Percentiles rank a stretch among this genome's conserved stretches.
phyloP scores from a whole-genome alignment of 1,140 invertebrate genomes.

The Danaus melanippus region DNA sequence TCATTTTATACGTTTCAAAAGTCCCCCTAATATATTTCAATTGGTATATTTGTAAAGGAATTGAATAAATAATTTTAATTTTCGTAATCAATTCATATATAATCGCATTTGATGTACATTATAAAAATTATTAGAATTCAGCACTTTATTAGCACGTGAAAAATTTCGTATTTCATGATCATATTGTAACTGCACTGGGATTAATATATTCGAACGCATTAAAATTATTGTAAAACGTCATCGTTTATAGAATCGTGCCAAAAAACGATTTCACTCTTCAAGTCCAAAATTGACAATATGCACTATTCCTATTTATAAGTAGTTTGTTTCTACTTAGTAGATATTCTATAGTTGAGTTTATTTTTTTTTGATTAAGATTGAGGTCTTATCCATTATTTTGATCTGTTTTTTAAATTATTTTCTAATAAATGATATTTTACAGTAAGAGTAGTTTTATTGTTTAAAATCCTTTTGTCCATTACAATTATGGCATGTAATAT shows the following conservation, averaged over 20 bases:
- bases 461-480: neutral
- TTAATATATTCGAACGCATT: conserved; percentile 9
- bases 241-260: conserved; percentile 6
- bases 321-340: conserved; percentile 23
- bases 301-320: conserved; percentile 36
- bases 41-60: no score
- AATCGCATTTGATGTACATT: no score
- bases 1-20: no score
- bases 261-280: conserved; percentile 12
- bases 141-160: no score
- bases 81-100: no score
- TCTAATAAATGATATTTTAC: conserved; percentile 49
- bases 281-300: conserved; percentile 45
- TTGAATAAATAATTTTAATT: no score
- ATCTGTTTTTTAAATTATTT: conserved; percentile 13
- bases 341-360: conserved; percentile 8
- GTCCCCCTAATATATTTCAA: no score
- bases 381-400: conserved; percentile 15
- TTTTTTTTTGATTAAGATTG: conserved; percentile 13
- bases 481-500: no score
- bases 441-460: conserved; percentile 24
- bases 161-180: no score
- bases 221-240: neutral
- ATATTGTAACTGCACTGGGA: conserved; percentile 12
- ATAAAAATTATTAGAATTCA: no score